A percentile compares a stretch with the other conserved stretches of the same genome.
phyloP scores from a whole-genome alignment of 92 coral and sea anemone genomes.

The Galaxea fascicularis region DNA sequence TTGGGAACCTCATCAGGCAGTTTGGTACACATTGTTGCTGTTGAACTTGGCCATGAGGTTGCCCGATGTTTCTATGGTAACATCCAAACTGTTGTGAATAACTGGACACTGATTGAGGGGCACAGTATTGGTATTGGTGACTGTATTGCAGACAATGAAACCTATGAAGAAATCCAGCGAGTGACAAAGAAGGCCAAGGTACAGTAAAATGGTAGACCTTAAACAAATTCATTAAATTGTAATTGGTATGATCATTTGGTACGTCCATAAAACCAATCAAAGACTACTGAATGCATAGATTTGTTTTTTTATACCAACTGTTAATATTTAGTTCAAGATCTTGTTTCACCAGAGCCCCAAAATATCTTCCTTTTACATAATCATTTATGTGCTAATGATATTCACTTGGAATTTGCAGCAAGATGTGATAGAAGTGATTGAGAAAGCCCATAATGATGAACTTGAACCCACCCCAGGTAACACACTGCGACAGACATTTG shows the following conservation, averaged over 20 bases:
- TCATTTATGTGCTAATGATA: neutral
- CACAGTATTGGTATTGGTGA: slow-evolving; percentile 99
- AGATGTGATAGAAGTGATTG: slow-evolving; percentile 99
- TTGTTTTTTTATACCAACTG: too few species aligned
- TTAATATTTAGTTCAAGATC: too few species aligned
- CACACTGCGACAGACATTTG: slow-evolving; percentile 98
- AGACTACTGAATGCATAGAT: too few species aligned
- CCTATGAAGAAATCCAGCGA: slow-evolving; percentile 94
- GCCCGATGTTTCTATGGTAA: slow-evolving; percentile 88
- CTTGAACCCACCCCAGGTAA: slow-evolving; percentile 99
- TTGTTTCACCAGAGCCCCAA: too few species aligned
- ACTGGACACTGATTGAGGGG: slow-evolving; percentile 97
- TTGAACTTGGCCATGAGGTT: slow-evolving; percentile 93
- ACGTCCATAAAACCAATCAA: too few species aligned
- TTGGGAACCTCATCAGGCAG: slow-evolving; percentile 99
- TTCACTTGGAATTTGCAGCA: slow-evolving; percentile 53
- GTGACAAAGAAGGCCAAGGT: slow-evolving; percentile 98
- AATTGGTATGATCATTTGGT: too few species aligned
- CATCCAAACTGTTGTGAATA: slow-evolving; percentile 94
- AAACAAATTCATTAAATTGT: too few species aligned
- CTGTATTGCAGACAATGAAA: slow-evolving; percentile 99
- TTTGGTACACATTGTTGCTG: slow-evolving; percentile 93
- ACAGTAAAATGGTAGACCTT: neutral
- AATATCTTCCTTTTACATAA: too few species aligned
- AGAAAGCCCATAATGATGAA: slow-evolving; percentile 95